Base-by-base conservation (phyloP, 2,888 invertebrate species). In the Euproctis similis region DNA sequence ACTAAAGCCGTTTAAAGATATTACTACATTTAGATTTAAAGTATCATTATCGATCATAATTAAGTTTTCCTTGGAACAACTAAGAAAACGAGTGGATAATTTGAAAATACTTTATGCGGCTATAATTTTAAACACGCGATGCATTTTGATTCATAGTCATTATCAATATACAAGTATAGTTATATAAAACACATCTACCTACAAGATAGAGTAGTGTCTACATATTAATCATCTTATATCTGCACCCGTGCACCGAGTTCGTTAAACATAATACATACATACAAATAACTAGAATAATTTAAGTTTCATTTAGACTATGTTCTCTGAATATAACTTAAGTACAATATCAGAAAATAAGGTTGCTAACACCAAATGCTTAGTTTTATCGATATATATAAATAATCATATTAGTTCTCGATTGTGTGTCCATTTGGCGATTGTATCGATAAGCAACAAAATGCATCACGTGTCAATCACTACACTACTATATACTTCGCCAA, bases 391-490 rank as follows among this genome's bases (percentile, higher is more conserved):
- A 26, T 14, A 13, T n/a, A n/a, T n/a, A n/a, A n/a, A n/a, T n/a
- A n/a, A n/a, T 19, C 27, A 30, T 37, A 30, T 26, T 34, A 27
- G 6, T 11, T 23, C 31, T 45, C 39, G 34, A 37, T 30, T 26
- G 12, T 22, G 24, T 6, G 12, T 37, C 23, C 33, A 11, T 9
- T 26, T 25, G 22, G 20, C 31, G 36, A 14, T 34, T 36, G 10
- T 19, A 42, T 47, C 46, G 38, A 44, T 39, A 37, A 13, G 10
- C 28, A 35, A 42, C 49, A 42, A 48, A 49, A 35, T 23, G 46
- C 46, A 48, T 46, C 48, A 50, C 48, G 48, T 48, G 48, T 53
- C 51, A 50, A 49, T 47, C 41, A 52, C 43, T 56, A 52, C 55
- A 39, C 57, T 51, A 42, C 38, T 48, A 57, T 45, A 41, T 45